Evolutionary conservation across 2,888 invertebrate genomes (phyloP).

Genomic region (Apomyelois bistriatella): DNA sequence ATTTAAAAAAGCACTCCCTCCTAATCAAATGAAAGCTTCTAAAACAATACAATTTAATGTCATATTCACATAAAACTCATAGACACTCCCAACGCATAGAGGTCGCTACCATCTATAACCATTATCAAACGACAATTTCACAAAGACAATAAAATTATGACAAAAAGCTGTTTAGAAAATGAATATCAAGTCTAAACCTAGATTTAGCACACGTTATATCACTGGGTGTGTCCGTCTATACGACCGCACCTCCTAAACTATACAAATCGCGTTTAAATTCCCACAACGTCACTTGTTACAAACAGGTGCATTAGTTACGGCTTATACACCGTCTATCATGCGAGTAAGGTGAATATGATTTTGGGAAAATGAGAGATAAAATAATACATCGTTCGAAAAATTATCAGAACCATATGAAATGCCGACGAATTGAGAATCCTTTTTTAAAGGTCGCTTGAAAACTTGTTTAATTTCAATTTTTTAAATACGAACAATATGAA

Average conservation of each 20-base stretch:
- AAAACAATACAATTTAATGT: neutral
- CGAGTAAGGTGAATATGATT: slow-evolving; percentile 27
- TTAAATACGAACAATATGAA: too few species aligned
- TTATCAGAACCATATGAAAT: too few species aligned
- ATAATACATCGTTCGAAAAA: neutral
- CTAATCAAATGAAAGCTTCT: too few species aligned
- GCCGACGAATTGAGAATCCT: too few species aligned
- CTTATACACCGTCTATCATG: slow-evolving; percentile 42
- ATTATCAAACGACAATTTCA: neutral
- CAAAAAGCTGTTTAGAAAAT: slow-evolving; percentile 7
- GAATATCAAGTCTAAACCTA: neutral
- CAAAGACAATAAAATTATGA: neutral
- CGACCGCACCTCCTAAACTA: slow-evolving; percentile 24
- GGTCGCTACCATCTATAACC: neutral
- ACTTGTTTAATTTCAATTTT: too few species aligned
- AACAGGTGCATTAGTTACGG: slow-evolving; percentile 50
- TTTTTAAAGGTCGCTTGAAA: too few species aligned
- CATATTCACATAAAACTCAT: too few species aligned
- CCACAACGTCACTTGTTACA: slow-evolving; percentile 49
- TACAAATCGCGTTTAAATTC: slow-evolving; percentile 50
- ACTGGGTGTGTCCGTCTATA: slow-evolving; percentile 19
- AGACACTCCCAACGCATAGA: neutral
- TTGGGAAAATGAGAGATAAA: neutral
- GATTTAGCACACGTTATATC: slow-evolving; percentile 2
- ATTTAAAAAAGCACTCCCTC: too few species aligned